Evolutionary conservation across 2,113 vertebrate species (phyloP).

Genomic region (Poeciliopsis prolifica): DNA sequence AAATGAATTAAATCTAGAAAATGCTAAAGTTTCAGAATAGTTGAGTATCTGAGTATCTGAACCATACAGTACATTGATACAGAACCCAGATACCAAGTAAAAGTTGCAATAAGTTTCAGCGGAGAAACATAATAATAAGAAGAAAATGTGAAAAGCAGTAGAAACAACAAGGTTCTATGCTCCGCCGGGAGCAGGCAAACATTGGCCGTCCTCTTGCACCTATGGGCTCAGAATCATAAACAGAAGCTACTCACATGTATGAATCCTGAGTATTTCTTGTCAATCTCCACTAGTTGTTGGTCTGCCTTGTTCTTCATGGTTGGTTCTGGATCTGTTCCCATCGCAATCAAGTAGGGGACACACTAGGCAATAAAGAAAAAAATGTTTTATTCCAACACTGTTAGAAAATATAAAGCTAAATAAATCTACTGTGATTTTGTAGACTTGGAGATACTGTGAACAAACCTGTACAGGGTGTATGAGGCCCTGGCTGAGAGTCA

Average conservation of each 20-base stretch:
- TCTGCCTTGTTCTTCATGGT: slow-evolving; percentile 98
- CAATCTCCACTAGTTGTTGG: slow-evolving; percentile 97
- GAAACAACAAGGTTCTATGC: too few species aligned
- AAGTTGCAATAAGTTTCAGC: not conserved
- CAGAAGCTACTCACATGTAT: slow-evolving; percentile 89
- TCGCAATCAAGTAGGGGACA: slow-evolving; percentile 97
- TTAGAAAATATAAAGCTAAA: not conserved
- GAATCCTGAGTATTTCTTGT: slow-evolving; percentile 98
- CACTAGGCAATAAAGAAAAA: slow-evolving; percentile 78
- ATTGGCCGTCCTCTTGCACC: too few species aligned
- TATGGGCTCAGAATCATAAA: not conserved
- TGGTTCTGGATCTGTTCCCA: slow-evolving; percentile 98
- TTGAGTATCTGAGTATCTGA: too few species aligned
- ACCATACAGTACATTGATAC: too few species aligned
- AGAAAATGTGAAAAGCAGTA: too few species aligned
- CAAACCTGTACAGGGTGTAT: slow-evolving; percentile 97
- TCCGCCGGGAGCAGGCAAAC: too few species aligned
- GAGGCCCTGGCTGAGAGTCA: slow-evolving; percentile 96
- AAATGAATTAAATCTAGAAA: not conserved
- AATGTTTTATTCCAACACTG: not conserved
- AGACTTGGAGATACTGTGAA: not conserved
- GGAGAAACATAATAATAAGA: too few species aligned
- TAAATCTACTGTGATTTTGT: not conserved
- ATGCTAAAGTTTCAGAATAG: not conserved
- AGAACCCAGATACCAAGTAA: not conserved